Conservation (phyloP, 2,888 invertebrate genomes). For the Catocala nupta region DNA sequence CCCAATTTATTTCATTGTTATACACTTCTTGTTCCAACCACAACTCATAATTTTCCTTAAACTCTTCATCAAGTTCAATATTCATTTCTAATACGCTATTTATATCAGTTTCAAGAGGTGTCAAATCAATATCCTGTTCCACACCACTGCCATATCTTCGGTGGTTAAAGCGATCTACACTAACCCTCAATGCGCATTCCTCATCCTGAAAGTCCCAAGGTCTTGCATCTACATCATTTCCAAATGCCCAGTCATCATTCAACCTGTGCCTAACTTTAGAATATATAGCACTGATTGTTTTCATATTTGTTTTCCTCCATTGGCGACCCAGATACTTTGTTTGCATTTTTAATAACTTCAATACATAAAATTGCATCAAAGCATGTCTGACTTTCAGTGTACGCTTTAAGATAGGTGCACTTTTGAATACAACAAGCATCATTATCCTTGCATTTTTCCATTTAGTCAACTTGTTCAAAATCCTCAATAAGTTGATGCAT, state of each 20-base stretch:
- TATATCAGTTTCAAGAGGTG: slow-evolving; percentile 92
- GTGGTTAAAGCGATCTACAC: slow-evolving; percentile 98
- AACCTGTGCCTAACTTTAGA: slow-evolving; percentile 98
- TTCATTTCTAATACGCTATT: slow-evolving; percentile 93
- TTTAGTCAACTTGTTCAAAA: slow-evolving; percentile 99
- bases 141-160: slow-evolving; percentile 92
- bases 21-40: slow-evolving; percentile 99
- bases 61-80: slow-evolving; percentile 96
- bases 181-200: slow-evolving; percentile 97
- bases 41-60: slow-evolving; percentile 96
- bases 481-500: slow-evolving; percentile 97
- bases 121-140: slow-evolving; percentile 87
- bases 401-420: slow-evolving; percentile 98
- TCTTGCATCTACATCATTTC: slow-evolving; percentile 98
- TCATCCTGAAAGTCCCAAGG: slow-evolving; percentile 99
- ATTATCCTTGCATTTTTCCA: slow-evolving; percentile 99
- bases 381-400: slow-evolving; percentile 98
- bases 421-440: slow-evolving; percentile 99
- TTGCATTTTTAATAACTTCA: slow-evolving; percentile 99
- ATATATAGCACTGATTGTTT: slow-evolving; percentile 99
- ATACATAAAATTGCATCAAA: slow-evolving; percentile 98
- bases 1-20: slow-evolving; percentile 94
- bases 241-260: slow-evolving; percentile 99
- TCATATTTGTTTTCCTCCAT: slow-evolving; percentile 99
- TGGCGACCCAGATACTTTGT: slow-evolving; percentile 99